A percentile compares a stretch with the other conserved stretches of the same genome.
phyloP scores from a whole-genome alignment of 2,888 invertebrate genomes.

The Lycia hirtaria region DNA sequence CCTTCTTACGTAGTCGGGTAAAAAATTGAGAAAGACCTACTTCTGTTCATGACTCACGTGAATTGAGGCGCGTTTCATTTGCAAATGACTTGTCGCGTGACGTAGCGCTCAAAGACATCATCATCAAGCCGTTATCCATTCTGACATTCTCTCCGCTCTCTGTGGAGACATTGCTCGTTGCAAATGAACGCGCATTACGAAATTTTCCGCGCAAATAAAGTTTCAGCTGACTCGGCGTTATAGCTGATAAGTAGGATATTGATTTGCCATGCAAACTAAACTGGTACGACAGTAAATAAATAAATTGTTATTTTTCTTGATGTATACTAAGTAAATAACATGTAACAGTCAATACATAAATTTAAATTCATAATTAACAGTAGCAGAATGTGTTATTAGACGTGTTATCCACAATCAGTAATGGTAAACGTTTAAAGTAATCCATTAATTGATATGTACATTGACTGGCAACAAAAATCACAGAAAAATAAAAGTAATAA shows the following conservation, averaged over 20 bases:
- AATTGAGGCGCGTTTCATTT: constrained; percentile 19
- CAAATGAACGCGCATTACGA: constrained; percentile 13
- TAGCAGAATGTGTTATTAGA: background rate
- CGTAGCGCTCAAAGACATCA: constrained; percentile 15
- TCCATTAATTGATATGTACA: background rate
- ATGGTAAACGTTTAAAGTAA: background rate
- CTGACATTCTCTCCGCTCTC: constrained; percentile 16
- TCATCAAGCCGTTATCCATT: constrained; percentile 16
- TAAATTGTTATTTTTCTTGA: background rate
- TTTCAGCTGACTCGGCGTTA: background rate
- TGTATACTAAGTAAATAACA: background rate
- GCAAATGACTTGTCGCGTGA: constrained; percentile 9
- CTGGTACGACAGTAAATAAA: background rate
- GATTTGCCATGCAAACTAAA: background rate
- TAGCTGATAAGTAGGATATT: background rate
- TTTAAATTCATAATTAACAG: background rate
- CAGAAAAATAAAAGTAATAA: background rate
- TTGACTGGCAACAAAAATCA: background rate
- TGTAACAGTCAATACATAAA: background rate
- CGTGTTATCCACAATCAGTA: background rate
- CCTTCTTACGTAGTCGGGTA: too few species aligned
- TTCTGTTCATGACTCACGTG: constrained; percentile 22
- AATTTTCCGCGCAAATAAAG: constrained; percentile 2
- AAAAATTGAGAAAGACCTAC: constrained; percentile 2
- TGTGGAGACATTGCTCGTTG: constrained; percentile 9